Evolutionary conservation across 2,113 vertebrate genomes (phyloP).

Genomic region (Morone saxatilis): DNA sequence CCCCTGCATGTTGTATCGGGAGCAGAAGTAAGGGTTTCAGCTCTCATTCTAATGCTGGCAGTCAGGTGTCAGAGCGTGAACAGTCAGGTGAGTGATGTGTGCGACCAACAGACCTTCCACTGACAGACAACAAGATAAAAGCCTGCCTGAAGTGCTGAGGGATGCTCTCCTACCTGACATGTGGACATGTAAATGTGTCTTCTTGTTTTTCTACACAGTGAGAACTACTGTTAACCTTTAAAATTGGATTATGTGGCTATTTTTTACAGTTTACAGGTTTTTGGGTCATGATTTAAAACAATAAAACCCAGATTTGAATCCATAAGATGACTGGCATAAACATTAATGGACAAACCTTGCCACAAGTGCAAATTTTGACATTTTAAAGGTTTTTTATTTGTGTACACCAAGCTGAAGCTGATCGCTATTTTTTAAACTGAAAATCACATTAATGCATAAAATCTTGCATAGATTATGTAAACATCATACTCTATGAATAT

Average conservation of each 20-base stretch:
- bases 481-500: background rate
- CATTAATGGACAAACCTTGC: background rate
- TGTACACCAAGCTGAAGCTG: background rate
- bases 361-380: background rate
- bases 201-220: background rate
- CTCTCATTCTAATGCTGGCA: background rate
- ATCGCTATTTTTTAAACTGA: background rate
- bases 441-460: background rate
- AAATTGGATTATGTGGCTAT: background rate
- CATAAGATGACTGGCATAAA: background rate
- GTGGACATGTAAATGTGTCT: background rate
- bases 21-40: background rate
- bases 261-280: background rate
- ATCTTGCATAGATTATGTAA: background rate
- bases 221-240: background rate
- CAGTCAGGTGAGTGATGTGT: background rate
- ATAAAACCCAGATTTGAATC: background rate
- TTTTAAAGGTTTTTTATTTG: background rate
- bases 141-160: background rate
- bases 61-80: constrained; percentile 6
- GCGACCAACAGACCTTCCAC: background rate
- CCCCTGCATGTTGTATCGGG: background rate
- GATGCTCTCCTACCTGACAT: background rate
- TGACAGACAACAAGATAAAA: background rate
- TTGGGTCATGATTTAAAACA: background rate